Conservation (phyloP, 2,113 vertebrate species). For the Tupaia tana region DNA sequence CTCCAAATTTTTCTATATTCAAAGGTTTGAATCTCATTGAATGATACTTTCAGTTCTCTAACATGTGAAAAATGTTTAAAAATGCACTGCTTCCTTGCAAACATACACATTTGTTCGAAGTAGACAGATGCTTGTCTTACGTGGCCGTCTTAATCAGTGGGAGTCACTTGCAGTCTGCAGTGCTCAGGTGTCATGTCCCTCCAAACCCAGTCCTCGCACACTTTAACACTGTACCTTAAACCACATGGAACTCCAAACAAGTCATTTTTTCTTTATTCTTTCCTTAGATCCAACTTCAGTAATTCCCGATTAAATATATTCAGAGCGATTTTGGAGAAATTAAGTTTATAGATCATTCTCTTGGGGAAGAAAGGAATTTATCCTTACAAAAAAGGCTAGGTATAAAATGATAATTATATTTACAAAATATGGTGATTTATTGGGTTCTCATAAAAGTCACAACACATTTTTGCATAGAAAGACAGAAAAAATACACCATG, state of each 20-base stretch:
- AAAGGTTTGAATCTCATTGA: not conserved
- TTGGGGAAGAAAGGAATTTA: constrained; percentile 4
- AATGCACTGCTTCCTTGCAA: not conserved
- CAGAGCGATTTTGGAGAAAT: constrained; percentile 1
- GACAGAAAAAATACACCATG: too few relatives aligned
- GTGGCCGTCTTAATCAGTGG: rapidly evolving
- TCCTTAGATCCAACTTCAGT: not conserved
- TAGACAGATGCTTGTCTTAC: not conserved
- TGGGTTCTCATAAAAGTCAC: too few relatives aligned
- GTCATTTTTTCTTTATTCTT: not conserved
- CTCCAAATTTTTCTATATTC: not conserved
- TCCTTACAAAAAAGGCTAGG: not conserved
- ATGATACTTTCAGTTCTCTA: not conserved
- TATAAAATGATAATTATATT: constrained; percentile 32
- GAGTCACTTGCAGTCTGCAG: rapidly evolving
- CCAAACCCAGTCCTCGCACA: not conserved
- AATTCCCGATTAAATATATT: not conserved
- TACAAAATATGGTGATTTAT: not conserved
- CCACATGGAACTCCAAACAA: not conserved
- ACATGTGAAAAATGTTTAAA: not conserved
- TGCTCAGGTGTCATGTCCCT: not conserved
- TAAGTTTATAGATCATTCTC: constrained; percentile 25
- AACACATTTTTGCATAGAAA: too few relatives aligned
- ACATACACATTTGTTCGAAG: not conserved
- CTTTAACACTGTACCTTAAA: not conserved